Evolutionary conservation across 2,797 vertebrate genomes (phyloP), one percentile per base, ranked within the genome.

Genomic region (Gallirallus australis): DNA sequence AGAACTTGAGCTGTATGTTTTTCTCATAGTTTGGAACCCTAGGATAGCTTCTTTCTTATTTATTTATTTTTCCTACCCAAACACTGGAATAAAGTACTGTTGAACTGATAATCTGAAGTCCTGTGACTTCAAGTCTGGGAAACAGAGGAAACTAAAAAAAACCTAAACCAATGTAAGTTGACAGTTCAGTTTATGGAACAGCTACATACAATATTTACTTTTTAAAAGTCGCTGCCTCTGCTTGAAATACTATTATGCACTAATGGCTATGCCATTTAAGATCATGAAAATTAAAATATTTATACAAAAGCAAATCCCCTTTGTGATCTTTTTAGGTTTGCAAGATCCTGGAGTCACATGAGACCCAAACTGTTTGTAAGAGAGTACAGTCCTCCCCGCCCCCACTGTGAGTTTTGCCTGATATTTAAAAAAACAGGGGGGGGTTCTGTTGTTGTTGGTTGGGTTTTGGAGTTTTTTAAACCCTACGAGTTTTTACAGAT

Each of bases 241-340:
- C 33, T 93, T 85, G 24, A 91, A 72, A 88, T 45, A 47, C n/a
- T 50, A 59, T 60, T 50, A n/a, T 19, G 7, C 8, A 69, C 28
- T 65, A 73, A 64, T 10, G 31, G 14, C 23, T 90, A 71, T 77
- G 31, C 20, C 28, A 40, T 82, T 85, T 37, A 91, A 28, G 48
- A 90, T 27, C 18, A 33, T n/a, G 23, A 6, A 78, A 78, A 88
- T 87, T 28, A 50, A 88, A 93, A 78, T 83, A 91, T 82, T 93
- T 90, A 50, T 90, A 96, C 96, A 91, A 97, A 97, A 95, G 31
- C 35, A 94, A 91, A 68, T 23, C 5, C 15, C 17, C n/a, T 90
- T 84, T 86, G 50, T 94, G 37, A 31, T 93, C 64, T 91, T 96
- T 93, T 60, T 93, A 86, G 35, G 48, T 94, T 90, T 92, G 39